These are phyloP conservation scores for Drosophila hydei DNA, from an alignment of 1,140 invertebrate species.

Conservation along the genomic window DNA sequence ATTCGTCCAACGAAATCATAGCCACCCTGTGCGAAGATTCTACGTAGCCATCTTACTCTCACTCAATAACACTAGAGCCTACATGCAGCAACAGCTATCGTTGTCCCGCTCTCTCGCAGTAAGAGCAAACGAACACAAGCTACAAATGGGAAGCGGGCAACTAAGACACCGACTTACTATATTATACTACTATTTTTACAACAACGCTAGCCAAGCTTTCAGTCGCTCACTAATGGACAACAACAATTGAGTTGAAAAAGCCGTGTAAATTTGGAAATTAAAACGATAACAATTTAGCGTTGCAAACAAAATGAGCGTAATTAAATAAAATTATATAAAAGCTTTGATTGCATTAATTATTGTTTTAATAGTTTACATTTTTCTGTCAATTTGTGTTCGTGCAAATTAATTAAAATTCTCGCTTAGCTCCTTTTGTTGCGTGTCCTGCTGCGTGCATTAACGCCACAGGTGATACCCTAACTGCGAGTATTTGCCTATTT, in stretches of 20 bases:
- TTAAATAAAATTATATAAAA: slow-evolving; percentile 2
- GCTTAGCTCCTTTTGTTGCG: neutral
- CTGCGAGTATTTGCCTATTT: neutral
- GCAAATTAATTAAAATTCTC: slow-evolving; percentile 10
- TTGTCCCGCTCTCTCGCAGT: no score
- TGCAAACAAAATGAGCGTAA: neutral
- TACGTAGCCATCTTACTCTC: no score
- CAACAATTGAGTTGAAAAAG: neutral
- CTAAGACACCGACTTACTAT: no score
- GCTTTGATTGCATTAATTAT: slow-evolving; percentile 1
- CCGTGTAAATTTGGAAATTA: neutral
- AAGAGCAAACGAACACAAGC: no score
- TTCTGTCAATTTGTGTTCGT: neutral
- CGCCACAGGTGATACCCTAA: neutral
- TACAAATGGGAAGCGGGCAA: no score
- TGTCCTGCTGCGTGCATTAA: neutral
- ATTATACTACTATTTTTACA: no score
- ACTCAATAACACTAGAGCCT: no score
- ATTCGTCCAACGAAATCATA: no score
- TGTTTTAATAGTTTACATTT: neutral
- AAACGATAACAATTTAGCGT: neutral
- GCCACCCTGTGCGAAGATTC: no score
- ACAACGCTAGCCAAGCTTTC: no score
- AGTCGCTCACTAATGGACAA: no score
- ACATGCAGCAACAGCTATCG: no score